Percentiles rank a stretch among this genome's conserved stretches.
Conservation (phyloP, 2,888 invertebrate genomes). For the Agrotis segetum region DNA sequence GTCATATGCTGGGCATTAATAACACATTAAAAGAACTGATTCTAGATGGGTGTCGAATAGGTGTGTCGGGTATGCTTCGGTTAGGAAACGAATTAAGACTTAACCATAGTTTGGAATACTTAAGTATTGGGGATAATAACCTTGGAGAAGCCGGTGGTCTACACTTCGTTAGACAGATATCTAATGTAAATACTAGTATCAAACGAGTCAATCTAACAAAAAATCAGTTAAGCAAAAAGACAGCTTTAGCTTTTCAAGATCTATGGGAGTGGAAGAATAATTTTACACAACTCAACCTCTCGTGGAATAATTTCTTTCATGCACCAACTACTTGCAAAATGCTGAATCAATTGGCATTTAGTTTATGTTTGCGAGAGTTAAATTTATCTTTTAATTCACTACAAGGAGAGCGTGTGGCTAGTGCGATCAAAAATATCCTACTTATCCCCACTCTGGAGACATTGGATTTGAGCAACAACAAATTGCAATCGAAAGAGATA, state of each 20-base stretch:
- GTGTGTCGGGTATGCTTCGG: constrained; percentile 67
- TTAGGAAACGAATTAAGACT: constrained; percentile 61
- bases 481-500: constrained; percentile 67
- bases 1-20: constrained; percentile 71
- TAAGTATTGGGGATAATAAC: constrained; percentile 71
- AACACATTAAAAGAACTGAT: constrained; percentile 69
- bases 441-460: constrained; percentile 62
- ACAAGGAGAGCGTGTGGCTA: constrained; percentile 67
- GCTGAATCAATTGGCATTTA: constrained; percentile 65
- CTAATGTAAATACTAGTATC: constrained; percentile 59
- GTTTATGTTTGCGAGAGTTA: constrained; percentile 65
- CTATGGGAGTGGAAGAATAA: constrained; percentile 66
- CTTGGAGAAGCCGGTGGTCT: constrained; percentile 71
- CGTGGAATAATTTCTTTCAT: constrained; percentile 71
- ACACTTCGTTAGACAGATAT: constrained; percentile 66
- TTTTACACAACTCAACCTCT: constrained; percentile 72
- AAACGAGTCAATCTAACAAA: constrained; percentile 67
- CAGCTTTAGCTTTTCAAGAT: constrained; percentile 68
- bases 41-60: constrained; percentile 74
- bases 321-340: constrained; percentile 63
- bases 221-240: constrained; percentile 67
- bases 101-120: constrained; percentile 63
- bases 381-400: constrained; percentile 73
- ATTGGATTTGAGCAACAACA: constrained; percentile 73
- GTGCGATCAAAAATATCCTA: constrained; percentile 64